Conservation (phyloP, 2,113 vertebrate species). For the Gallinago undulata region DNA sequence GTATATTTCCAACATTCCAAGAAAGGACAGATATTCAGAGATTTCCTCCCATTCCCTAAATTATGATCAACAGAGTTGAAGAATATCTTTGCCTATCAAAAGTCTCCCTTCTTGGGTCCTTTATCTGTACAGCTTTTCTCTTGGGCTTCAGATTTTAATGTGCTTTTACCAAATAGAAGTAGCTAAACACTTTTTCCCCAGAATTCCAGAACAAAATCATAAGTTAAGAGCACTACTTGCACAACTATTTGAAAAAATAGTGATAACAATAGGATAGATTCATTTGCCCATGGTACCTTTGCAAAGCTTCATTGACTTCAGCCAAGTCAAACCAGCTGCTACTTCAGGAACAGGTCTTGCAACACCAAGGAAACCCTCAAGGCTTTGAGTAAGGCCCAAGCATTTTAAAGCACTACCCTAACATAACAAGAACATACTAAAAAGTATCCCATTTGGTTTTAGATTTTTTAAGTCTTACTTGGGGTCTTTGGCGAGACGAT, state of each 20-base stretch:
- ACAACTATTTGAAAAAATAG: neutral
- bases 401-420: neutral
- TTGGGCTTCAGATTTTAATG: neutral
- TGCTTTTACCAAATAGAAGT: neutral
- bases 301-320: neutral
- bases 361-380: neutral
- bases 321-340: neutral
- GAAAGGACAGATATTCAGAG: neutral
- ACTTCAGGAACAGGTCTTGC: neutral
- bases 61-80: neutral
- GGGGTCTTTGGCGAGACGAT: neutral
- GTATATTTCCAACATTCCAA: neutral
- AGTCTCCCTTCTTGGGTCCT: neutral
- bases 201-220: neutral
- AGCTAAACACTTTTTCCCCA: accelerated
- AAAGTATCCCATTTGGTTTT: neutral
- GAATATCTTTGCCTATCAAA: neutral
- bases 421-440: neutral
- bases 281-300: neutral
- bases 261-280: neutral
- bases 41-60: neutral
- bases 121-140: neutral
- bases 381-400: neutral
- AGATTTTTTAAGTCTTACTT: neutral
- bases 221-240: neutral